Evolutionary conservation across 23 tunicate genomes (phyloP).

Genomic region (Corella eumyota): DNA sequence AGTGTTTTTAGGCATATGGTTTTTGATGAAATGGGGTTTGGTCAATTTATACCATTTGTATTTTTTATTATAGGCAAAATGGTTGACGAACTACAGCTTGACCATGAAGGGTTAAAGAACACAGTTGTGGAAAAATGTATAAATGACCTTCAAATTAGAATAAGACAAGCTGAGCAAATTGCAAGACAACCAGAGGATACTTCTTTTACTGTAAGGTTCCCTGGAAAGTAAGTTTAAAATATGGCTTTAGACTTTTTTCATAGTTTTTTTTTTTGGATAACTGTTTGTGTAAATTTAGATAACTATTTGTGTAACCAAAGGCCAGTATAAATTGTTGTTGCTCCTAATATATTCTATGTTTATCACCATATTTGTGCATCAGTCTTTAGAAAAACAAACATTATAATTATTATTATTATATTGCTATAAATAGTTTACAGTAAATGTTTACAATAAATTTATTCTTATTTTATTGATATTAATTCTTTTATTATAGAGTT

Average conservation of each 20-base stretch:
- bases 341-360: no score
- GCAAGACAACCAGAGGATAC: conserved; percentile 56
- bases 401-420: no score
- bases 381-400: no score
- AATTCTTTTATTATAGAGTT: no score
- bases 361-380: no score
- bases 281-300: background rate
- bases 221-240: conserved; percentile 41
- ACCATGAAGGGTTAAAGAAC: conserved; percentile 36
- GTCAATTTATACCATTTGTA: background rate
- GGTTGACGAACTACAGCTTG: conserved; percentile 17
- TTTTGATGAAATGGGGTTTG: background rate
- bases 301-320: background rate
- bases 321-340: background rate
- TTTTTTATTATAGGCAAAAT: conserved; percentile 20
- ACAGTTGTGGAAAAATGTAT: conserved; percentile 27
- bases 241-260: no score
- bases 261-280: no score
- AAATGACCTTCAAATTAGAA: conserved; percentile 17
- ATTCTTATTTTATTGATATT: no score
- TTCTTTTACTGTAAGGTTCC: conserved; percentile 36
- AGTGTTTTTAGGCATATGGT: background rate
- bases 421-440: no score
- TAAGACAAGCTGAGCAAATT: conserved; percentile 63
- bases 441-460: no score